Percentiles rank a stretch among this genome's conserved stretches.
Conservation (phyloP, 2,113 vertebrate genomes). For the pig (Sus scrofa) region DNA sequence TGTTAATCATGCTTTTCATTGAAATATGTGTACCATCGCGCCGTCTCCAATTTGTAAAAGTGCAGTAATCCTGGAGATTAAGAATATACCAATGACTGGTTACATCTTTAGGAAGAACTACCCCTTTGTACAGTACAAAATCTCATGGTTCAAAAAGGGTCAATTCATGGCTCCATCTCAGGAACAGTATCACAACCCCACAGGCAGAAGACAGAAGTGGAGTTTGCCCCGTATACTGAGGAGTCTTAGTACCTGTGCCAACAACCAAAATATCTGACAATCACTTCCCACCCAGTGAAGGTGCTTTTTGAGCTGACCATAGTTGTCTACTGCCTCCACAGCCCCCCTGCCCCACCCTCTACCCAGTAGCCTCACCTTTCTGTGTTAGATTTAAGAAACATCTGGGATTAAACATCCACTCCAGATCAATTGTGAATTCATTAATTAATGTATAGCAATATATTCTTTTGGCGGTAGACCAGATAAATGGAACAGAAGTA, state of each 20-base stretch:
- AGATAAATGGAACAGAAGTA: conserved; percentile 22
- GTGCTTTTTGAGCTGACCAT: background rate
- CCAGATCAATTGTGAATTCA: background rate
- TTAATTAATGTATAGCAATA: conserved; percentile 3
- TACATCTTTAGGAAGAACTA: background rate
- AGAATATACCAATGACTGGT: background rate
- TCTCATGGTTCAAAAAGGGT: background rate
- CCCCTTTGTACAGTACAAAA: background rate
- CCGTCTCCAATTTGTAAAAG: background rate
- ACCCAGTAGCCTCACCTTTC: background rate
- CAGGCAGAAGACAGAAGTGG: background rate
- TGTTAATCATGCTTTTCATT: conserved; percentile 26
- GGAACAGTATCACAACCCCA: background rate
- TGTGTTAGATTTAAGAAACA: background rate
- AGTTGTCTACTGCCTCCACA: background rate
- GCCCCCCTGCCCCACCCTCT: too few species aligned
- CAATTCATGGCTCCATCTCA: background rate
- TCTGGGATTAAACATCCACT: background rate
- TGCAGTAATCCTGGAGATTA: background rate
- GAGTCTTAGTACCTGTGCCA: background rate
- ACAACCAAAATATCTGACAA: background rate
- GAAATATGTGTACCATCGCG: background rate
- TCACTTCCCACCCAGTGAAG: background rate
- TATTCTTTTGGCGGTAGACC: background rate
- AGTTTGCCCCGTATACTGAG: background rate